Evolutionary conservation across 2,797 vertebrate genomes (phyloP).

Genomic region (Karalla daura): DNA sequence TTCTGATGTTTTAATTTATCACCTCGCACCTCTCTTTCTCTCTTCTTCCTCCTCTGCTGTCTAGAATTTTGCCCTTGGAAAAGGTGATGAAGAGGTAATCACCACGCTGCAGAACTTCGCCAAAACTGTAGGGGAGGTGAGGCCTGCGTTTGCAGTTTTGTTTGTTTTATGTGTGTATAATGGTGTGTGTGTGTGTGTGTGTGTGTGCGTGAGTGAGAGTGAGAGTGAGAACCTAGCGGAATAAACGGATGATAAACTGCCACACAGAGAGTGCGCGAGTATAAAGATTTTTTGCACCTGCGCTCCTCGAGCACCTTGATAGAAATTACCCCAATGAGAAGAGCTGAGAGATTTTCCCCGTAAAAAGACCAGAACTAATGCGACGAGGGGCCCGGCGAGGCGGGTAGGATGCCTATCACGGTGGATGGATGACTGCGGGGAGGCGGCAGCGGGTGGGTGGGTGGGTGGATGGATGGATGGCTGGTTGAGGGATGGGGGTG

Average conservation of each 20-base stretch:
- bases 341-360: conserved; percentile 23
- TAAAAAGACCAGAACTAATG: conserved; percentile 12
- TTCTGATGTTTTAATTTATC: conserved; percentile 20
- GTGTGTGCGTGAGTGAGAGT: not conserved
- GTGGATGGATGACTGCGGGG: conserved; percentile 10
- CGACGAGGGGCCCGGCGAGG: conserved; percentile 5
- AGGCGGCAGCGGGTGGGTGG: not conserved
- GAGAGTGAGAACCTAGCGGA: not conserved
- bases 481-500: conserved; percentile 23
- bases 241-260: conserved; percentile 15
- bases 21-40: too few relatives aligned
- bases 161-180: conserved; percentile 10
- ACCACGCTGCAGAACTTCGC: conserved; percentile 92
- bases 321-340: conserved; percentile 43
- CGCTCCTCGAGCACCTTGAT: not conserved
- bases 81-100: conserved; percentile 98
- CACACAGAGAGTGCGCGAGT: not conserved
- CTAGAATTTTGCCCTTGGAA: conserved; percentile 97
- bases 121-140: conserved; percentile 95
- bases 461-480: conserved; percentile 7
- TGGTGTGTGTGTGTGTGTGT: not conserved
- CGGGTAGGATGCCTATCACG: conserved; percentile 11
- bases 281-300: conserved; percentile 39
- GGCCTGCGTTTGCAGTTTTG: conserved; percentile 33
- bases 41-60: conserved; percentile 53